phyloP scores from a whole-genome alignment of 2,888 invertebrate species.

The Agonopterix alstromeriana region DNA sequence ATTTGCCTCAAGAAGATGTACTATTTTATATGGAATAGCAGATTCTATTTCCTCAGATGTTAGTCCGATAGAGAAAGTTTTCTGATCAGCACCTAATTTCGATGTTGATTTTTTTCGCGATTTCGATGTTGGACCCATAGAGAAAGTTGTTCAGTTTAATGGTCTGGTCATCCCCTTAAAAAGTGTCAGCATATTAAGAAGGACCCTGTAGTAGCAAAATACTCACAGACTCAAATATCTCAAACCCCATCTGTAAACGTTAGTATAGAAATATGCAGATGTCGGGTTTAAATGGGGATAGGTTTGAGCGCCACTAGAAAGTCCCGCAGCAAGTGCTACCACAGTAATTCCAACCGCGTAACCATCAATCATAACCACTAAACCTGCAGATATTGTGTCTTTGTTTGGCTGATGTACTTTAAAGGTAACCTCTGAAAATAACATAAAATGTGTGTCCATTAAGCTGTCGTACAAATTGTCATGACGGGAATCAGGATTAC shows the following conservation, averaged over 20 bases:
- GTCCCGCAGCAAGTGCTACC: conserved; percentile 30
- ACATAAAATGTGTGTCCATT: not conserved
- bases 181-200: too few relatives aligned
- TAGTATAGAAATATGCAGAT: conserved; percentile 41
- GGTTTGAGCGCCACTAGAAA: conserved; percentile 18
- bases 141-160: too few relatives aligned
- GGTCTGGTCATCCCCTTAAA: too few relatives aligned
- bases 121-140: too few relatives aligned
- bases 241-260: conserved; percentile 45
- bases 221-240: conserved; percentile 48
- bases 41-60: too few relatives aligned
- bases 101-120: too few relatives aligned
- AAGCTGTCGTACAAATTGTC: too few relatives aligned
- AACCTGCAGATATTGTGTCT: conserved; percentile 18
- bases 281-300: conserved; percentile 36
- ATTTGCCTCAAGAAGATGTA: too few relatives aligned
- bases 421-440: not conserved
- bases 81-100: too few relatives aligned
- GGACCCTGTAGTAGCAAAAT: not conserved
- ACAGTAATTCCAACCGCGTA: conserved; percentile 38
- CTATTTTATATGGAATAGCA: too few relatives aligned
- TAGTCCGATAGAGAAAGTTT: too few relatives aligned
- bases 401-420: not conserved
- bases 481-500: too few relatives aligned
- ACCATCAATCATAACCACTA: conserved; percentile 38